Base-by-base conservation (phyloP, 2,113 vertebrate genomes). In the Calypte anna region DNA sequence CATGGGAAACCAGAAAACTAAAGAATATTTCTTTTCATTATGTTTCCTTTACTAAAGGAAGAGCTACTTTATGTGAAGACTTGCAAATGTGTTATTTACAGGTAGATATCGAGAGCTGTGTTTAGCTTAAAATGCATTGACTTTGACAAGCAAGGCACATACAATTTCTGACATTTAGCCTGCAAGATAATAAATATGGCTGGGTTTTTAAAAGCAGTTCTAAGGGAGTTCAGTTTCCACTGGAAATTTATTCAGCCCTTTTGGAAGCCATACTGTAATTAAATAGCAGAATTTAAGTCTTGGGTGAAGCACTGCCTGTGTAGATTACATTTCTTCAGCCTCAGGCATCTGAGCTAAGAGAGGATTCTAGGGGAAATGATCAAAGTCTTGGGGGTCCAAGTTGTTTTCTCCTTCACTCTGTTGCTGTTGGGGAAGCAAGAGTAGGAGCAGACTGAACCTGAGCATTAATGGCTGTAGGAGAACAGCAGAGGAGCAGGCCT, bases 341-440 rank as follows among this genome's bases (percentile, higher is more conserved):
- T 53, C 33, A 72, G 9, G 3, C 14, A 14, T 23, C 24, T 80
- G 44, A 92, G 28, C 7, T 7, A 4, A 13, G 14, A 79, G 33
- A 82, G 12, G 25, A 12, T n/a, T 59, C 30, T 43, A 24, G 54
- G 25, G 22, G 1, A 10, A 70, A 16, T 14, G 21, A 14, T 27
- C 19, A 74, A 53, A 44, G 3, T 2, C 17, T 33, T 48, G 30
- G 3, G 5, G 1, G 3, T 33, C 18, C 5, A 0, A 7, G 2
- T n/a, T 4, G 10, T 36, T 87, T 93, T 74, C 12, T 30, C 9
- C 27, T 74, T 51, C 25, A 17, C 22, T 63, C 17, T 55, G 1
- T 3, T 48, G 16, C 11, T 50, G 22, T 63, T 4, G 6, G 3
- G 7, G 4, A 75, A 68, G 33, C 59, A 14, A 14, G 12, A 75